Base-by-base conservation (phyloP, 92 coral and sea anemone species). In the Nematostella vectensis region DNA sequence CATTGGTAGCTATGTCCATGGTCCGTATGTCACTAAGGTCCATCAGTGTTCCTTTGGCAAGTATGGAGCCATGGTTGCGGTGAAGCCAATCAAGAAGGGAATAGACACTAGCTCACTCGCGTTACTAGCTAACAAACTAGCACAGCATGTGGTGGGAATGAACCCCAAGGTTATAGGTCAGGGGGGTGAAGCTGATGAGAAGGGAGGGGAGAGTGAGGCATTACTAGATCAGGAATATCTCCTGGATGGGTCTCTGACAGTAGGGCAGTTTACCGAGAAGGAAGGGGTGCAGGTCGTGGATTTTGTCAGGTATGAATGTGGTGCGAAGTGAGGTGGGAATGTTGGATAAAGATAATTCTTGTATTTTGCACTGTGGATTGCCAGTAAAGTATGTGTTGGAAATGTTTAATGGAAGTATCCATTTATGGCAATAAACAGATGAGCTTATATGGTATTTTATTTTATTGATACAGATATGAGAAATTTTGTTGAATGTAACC, bases 91-190 rank as follows among this genome's bases (percentile, higher is more conserved):
- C 27, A 30, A 13, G 6, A 26, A 29, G 17, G 53, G 39, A 45
- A 60, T 29, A 16, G 47, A 55, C 2, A n/a, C 8, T 17, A 42
- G 56, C 19, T 20, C 63, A 2, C 48, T 86, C 50, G 16, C 54
- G 23, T 31, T 19, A 11, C 47, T 93, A 58, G 83, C 93, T 10
- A 72, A 61, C n/a, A 75, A 58, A 43, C 39, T 93, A 61, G 78
- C 88, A 4, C 91, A 86, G 37, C 99, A 93, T 55, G 72, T 93
- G 0, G 89, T 83, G 13, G 99, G 99, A 3, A 93, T 93, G 99
- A 87, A 87, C 64, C 99, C 95, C 2, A 69, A 50, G 22, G 73
- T 71, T 0, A 75, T 89, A 30, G 49, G 83, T 44, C 53, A 50
- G 26, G 77, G 47, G 25, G 74, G 63, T 22, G 50, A 70, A 27